phyloP scores from a whole-genome alignment of 1,140 invertebrate genomes.

The Cydia splendana region DNA sequence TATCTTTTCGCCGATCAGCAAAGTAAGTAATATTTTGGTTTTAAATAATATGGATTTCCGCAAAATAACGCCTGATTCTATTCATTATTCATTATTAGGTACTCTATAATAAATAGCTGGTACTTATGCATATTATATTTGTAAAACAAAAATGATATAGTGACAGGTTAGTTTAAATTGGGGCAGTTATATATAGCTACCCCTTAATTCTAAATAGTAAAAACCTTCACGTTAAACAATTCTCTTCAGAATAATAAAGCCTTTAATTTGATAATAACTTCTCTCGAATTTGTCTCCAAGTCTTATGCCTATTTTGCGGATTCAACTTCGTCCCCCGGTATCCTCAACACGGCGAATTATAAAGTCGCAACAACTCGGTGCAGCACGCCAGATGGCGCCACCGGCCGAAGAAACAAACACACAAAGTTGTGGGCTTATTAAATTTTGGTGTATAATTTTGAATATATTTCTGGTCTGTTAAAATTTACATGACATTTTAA shows the following conservation, averaged over 20 bases:
- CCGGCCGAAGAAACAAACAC: conserved; percentile 21
- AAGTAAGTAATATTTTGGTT: too few relatives aligned
- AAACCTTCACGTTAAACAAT: too few relatives aligned
- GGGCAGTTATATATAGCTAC: too few relatives aligned
- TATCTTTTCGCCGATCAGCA: too few relatives aligned
- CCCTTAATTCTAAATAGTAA: background rate
- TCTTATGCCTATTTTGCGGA: background rate
- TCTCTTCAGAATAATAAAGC: too few relatives aligned
- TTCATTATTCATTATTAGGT: too few relatives aligned
- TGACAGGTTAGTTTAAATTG: background rate
- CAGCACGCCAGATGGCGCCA: conserved; percentile 3
- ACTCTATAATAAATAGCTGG: too few relatives aligned
- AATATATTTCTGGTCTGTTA: conserved; percentile 17
- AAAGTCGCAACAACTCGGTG: conserved; percentile 22
- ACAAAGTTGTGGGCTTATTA: conserved; percentile 28
- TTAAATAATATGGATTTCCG: too few relatives aligned
- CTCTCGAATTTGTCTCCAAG: background rate
- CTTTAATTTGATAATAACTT: conserved; percentile 3
- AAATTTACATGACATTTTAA: conserved; percentile 2
- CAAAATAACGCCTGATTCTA: too few relatives aligned
- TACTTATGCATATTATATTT: too few relatives aligned
- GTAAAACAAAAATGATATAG: too few relatives aligned
- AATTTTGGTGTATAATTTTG: conserved; percentile 31
- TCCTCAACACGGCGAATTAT: conserved; percentile 3
- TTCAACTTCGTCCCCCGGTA: background rate